Percentiles rank a stretch among this genome's conserved stretches.
phyloP scores from a whole-genome alignment of 2,888 invertebrate species.

The Tetropium fuscum region DNA sequence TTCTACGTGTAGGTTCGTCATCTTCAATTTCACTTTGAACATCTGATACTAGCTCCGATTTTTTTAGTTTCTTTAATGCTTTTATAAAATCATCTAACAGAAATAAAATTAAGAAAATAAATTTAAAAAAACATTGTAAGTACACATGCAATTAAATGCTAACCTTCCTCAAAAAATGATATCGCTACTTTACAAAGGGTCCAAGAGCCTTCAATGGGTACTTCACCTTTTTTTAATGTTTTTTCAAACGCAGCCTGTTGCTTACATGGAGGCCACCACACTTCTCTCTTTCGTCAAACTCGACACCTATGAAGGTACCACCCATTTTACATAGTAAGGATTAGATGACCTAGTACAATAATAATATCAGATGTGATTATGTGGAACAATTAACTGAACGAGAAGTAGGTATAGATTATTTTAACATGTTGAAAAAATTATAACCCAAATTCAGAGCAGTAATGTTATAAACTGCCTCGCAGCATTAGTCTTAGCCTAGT shows the following conservation, averaged over 20 bases:
- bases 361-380: neutral
- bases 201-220: neutral
- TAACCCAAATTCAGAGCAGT: neutral
- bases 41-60: neutral
- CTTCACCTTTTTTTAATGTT: conserved; percentile 1
- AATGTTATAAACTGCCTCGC: neutral
- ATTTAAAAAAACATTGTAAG: neutral
- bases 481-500: no score
- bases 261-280: conserved; percentile 4
- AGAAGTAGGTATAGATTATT: neutral
- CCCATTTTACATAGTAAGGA: neutral
- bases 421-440: neutral
- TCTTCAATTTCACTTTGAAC: neutral
- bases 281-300: neutral
- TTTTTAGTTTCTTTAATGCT: neutral
- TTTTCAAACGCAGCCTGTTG: neutral
- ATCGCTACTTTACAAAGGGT: neutral
- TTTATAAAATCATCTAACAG: neutral
- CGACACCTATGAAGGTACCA: neutral
- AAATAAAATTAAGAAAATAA: neutral
- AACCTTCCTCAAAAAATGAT: conserved; percentile 3
- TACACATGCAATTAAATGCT: neutral
- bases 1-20: neutral
- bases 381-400: conserved; percentile 1
- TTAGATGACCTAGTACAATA: conserved; percentile 2